Base-by-base conservation (phyloP, 2,797 vertebrate genomes). In the Cossypha polioptera region DNA sequence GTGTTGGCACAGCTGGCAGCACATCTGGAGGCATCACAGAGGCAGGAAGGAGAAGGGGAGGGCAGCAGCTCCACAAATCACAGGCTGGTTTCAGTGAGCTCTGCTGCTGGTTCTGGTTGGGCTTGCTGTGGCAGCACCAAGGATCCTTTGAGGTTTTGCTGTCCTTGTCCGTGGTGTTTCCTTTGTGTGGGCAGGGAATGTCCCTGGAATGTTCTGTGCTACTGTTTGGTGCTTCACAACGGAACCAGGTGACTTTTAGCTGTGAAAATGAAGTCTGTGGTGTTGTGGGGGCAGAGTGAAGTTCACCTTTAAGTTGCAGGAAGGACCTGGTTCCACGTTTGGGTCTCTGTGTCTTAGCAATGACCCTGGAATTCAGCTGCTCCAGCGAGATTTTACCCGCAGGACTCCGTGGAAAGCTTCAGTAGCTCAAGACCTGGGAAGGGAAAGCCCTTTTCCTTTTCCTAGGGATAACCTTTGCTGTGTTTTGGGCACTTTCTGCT, bases 161-260 rank as follows among this genome's bases (percentile, higher is more conserved):
- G 0, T 42, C 62, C 65, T 61, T 24, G 21, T 17, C 63, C 0
- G 0, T 0, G 10, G 18, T 22, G 38, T 51, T 12, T 0, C 36
- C 4, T 1, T 11, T 1, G 1, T 36, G 47, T 5, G 3, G 15
- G n/a, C 53, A 48, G 61, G 47, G 53, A 11, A 26, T 2, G 57
- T 5, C 80, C 68, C n/a, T 42, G 79, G 24, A 24, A 17, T 20
- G 42, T 12, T 40, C 48, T n/a, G 25, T 26, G 65, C 5, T 26
- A 11, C 25, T 35, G 4, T 62, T 54, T 1, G 13, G 6, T 38
- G 47, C 24, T 3, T 47, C 45, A 17, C 13, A 5, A 4, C 1
- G 0, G 40, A 7, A 19, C n/a, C 9, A 8, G 29, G 19, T 50
- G 55, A 47, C 61, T 94, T 53, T 28, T 10, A 6, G 0, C 0